Evolutionary conservation across 2,797 vertebrate genomes (phyloP).

Genomic region (Clarias pachynema): DNA sequence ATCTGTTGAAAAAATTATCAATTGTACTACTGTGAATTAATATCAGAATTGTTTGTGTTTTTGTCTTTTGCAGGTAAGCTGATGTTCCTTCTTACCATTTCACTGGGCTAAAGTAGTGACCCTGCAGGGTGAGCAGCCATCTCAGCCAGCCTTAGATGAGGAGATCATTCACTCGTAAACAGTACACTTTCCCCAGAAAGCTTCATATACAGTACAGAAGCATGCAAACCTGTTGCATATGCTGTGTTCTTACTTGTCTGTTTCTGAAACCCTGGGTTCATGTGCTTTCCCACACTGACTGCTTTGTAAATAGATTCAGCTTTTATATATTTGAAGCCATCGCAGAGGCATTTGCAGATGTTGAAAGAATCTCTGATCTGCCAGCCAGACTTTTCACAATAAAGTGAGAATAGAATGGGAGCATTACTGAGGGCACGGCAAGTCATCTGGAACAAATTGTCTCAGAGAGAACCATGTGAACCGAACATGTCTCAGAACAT

Average conservation of each 20-base stretch:
- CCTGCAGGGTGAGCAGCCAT: constrained; percentile 46
- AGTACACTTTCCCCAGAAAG: neutral
- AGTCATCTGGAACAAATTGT: constrained; percentile 31
- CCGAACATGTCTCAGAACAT: neutral
- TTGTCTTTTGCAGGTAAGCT: constrained; percentile 75
- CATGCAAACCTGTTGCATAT: neutral
- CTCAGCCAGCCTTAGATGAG: constrained; percentile 37
- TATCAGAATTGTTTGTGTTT: constrained; percentile 46
- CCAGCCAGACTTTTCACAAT: constrained; percentile 16
- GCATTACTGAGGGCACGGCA: neutral
- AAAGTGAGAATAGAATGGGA: constrained; percentile 18
- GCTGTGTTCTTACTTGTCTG: neutral
- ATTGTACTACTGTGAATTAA: constrained; percentile 37
- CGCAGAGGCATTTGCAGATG: constrained; percentile 20
- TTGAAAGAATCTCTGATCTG: constrained; percentile 29
- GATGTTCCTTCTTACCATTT: constrained; percentile 26
- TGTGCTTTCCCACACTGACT: neutral
- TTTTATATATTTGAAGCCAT: neutral
- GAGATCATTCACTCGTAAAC: neutral
- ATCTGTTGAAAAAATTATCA: neutral
- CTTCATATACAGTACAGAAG: neutral
- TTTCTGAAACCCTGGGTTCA: neutral
- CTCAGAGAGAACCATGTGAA: neutral
- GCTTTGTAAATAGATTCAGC: neutral
- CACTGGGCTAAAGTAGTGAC: constrained; percentile 22